phyloP scores from a whole-genome alignment of 2,797 vertebrate species.

The Sebastes minor region DNA sequence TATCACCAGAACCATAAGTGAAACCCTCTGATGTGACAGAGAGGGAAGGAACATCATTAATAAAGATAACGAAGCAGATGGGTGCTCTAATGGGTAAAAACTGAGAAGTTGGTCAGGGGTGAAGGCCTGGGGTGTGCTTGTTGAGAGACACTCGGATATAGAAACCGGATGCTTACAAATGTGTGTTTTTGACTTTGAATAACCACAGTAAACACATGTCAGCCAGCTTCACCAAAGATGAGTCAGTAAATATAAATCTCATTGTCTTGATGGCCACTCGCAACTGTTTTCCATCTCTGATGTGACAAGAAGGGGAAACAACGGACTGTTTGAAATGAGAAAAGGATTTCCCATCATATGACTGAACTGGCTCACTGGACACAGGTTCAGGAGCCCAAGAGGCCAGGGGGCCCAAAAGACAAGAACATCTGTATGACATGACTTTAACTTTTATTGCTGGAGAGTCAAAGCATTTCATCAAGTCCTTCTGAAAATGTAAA shows the following conservation, averaged over 20 bases:
- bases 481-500: background rate
- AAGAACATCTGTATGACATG: background rate
- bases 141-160: constrained; percentile 42
- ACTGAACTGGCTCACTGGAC: background rate
- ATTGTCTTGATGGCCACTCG: constrained; percentile 14
- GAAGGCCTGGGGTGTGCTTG: constrained; percentile 46
- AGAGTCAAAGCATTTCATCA: background rate
- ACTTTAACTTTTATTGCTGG: background rate
- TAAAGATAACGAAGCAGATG: constrained; percentile 79
- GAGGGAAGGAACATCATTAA: constrained; percentile 75
- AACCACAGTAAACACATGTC: constrained; percentile 47
- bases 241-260: constrained; percentile 18
- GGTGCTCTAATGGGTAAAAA: constrained; percentile 70
- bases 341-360: background rate
- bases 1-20: constrained; percentile 64
- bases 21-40: constrained; percentile 74
- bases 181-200: constrained; percentile 57
- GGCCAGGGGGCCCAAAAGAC: background rate
- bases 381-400: background rate
- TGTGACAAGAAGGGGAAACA: constrained; percentile 31
- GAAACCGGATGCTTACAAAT: constrained; percentile 62
- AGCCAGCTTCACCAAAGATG: constrained; percentile 39
- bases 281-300: constrained; percentile 29
- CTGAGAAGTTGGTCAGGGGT: constrained; percentile 54
- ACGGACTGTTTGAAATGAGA: constrained; percentile 13